Evolutionary conservation across 23 tunicate genomes (phyloP).

Genomic region (Botrylloides violaceus): DNA sequence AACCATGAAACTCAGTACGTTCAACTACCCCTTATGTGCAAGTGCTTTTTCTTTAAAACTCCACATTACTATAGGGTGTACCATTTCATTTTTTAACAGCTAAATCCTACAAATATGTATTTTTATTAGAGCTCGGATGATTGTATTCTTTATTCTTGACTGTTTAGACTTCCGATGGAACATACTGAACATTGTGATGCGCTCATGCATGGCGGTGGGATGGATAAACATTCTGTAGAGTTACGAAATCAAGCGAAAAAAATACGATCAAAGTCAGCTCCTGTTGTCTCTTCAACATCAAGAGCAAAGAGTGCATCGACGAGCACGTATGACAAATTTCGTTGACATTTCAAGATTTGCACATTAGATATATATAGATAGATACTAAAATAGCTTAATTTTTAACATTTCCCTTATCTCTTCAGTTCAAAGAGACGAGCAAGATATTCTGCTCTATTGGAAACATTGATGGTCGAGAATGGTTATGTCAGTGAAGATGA

Average conservation of each 20-base stretch:
- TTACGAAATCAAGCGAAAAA: slow-evolving; percentile 13
- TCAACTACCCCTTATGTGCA: not conserved
- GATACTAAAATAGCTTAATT: not conserved
- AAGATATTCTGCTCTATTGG: not conserved
- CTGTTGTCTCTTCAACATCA: not conserved
- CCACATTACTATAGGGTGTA: slow-evolving; percentile 22
- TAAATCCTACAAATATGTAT: too few species aligned
- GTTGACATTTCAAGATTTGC: not conserved
- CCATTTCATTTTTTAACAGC: too few species aligned
- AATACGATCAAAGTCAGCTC: slow-evolving; percentile 20
- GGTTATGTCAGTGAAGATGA: not conserved
- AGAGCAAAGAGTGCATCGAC: not conserved
- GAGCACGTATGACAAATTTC: not conserved
- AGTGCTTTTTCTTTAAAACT: not conserved
- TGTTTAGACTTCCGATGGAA: slow-evolving; percentile 27
- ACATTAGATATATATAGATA: not conserved
- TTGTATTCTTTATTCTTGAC: too few species aligned
- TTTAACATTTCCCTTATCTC: not conserved
- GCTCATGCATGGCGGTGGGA: slow-evolving; percentile 33
- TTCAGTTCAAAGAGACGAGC: not conserved
- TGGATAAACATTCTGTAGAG: slow-evolving; percentile 44
- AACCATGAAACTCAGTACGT: slow-evolving; percentile 52
- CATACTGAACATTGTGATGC: slow-evolving; percentile 66
- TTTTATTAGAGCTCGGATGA: too few species aligned
- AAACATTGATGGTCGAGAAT: slow-evolving; percentile 5